Evolutionary conservation across 2,888 invertebrate genomes (phyloP).

Genomic region (Phengaris arion): DNA sequence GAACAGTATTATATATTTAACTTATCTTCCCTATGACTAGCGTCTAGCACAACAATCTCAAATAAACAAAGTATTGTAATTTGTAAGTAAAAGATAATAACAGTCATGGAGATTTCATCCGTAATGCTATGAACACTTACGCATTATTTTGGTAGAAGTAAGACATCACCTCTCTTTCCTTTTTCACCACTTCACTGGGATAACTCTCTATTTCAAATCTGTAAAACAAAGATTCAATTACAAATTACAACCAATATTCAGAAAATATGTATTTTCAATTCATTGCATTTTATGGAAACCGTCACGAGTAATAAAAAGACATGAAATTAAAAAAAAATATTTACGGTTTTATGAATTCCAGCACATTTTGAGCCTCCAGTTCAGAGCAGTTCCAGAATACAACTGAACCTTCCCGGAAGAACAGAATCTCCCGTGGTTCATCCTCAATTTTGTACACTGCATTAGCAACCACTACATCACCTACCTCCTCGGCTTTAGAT

Average conservation of each 20-base stretch:
- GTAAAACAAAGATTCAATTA: conserved; percentile 40
- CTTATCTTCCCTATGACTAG: too few relatives aligned
- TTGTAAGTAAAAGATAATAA: too few relatives aligned
- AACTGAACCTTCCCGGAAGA: conserved; percentile 93
- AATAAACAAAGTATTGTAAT: too few relatives aligned
- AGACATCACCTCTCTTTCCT: conserved; percentile 91
- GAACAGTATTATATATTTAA: too few relatives aligned
- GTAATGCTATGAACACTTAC: conserved; percentile 50
- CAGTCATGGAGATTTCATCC: not conserved
- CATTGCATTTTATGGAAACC: too few relatives aligned
- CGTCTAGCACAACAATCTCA: too few relatives aligned
- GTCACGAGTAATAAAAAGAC: too few relatives aligned
- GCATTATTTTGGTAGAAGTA: conserved; percentile 81
- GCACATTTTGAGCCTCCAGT: conserved; percentile 86
- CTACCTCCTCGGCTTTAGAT: conserved; percentile 74
- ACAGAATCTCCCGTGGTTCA: conserved; percentile 91
- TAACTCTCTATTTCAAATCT: conserved; percentile 82
- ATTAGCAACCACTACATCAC: conserved; percentile 90
- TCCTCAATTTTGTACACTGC: conserved; percentile 89
- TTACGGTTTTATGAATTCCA: conserved; percentile 84
- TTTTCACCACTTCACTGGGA: conserved; percentile 82
- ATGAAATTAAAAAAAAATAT: conserved; percentile 31
- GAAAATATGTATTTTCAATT: too few relatives aligned
- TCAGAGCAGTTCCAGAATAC: conserved; percentile 95
- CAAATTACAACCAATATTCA: too few relatives aligned